These are phyloP conservation scores for Phataginus tricuspis DNA, from an alignment of 2,797 vertebrate species.

Conservation along the genomic window DNA sequence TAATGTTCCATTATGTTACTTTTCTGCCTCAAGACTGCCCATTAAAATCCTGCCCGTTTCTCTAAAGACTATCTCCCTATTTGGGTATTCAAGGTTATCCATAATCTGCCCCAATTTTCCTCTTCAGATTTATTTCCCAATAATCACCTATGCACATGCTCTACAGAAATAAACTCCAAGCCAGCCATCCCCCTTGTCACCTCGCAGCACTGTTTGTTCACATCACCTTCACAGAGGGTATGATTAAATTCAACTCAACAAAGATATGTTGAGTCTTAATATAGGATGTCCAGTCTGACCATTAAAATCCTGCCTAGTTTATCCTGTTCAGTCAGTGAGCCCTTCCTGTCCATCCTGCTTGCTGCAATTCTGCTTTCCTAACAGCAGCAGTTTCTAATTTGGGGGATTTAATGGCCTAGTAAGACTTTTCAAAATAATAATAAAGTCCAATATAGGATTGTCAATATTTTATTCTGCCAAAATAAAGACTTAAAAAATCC, in stretches of 20 bases:
- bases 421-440: not conserved
- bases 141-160: not conserved
- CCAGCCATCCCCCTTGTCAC: not conserved
- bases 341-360: not conserved
- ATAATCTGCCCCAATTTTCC: not conserved
- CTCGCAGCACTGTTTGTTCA: not conserved
- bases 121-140: not conserved
- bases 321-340: not conserved
- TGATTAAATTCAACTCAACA: not conserved
- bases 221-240: not conserved
- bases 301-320: not conserved
- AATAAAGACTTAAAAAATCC: conserved; percentile 12
- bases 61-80: not conserved
- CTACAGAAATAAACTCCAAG: not conserved
- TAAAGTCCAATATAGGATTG: not conserved
- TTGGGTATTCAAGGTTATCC: not conserved
- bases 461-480: conserved; percentile 23
- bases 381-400: not conserved
- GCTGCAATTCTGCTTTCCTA: not conserved
- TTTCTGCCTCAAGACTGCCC: not conserved
- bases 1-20: not conserved
- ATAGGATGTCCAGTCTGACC: not conserved
- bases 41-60: not conserved
- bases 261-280: not conserved
- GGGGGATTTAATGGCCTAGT: not conserved